Evolutionary conservation across 2,888 invertebrate genomes (phyloP).

Genomic region (Hypolimnas misippus): DNA sequence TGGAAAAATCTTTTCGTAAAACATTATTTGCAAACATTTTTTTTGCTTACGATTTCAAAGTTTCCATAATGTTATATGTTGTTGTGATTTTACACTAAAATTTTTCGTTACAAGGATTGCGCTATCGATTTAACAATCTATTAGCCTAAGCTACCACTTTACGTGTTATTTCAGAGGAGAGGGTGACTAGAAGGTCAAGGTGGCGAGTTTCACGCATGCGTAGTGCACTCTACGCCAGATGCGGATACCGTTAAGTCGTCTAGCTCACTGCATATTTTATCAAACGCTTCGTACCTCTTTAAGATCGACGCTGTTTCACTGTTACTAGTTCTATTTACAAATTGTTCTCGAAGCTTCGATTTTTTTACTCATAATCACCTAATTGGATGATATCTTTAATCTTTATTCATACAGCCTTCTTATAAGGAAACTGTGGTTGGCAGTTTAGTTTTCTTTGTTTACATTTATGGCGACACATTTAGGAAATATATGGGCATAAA

Average conservation of each 20-base stretch:
- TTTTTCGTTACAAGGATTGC: conserved; percentile 22
- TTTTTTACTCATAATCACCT: background rate
- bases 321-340: background rate
- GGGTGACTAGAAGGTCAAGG: conserved; percentile 70
- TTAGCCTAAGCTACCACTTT: conserved; percentile 19
- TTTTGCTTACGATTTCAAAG: too few relatives aligned
- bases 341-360: background rate
- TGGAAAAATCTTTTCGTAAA: too few relatives aligned
- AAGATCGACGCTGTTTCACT: background rate
- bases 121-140: conserved; percentile 33
- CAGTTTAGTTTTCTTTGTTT: background rate
- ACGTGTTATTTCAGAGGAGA: conserved; percentile 32
- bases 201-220: conserved; percentile 63
- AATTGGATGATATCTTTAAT: background rate
- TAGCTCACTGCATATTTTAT: conserved; percentile 3
- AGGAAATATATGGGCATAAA: background rate
- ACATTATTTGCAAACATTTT: too few relatives aligned
- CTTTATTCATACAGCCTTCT: too few relatives aligned
- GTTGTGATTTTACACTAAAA: background rate
- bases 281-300: background rate
- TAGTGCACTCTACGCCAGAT: conserved; percentile 51
- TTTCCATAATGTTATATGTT: too few relatives aligned
- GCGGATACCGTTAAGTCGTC: conserved; percentile 19
- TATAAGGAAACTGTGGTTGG: background rate
- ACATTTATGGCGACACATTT: background rate